phyloP scores from a whole-genome alignment of 2,888 invertebrate genomes.

The Cryptocheilus praepositus region DNA sequence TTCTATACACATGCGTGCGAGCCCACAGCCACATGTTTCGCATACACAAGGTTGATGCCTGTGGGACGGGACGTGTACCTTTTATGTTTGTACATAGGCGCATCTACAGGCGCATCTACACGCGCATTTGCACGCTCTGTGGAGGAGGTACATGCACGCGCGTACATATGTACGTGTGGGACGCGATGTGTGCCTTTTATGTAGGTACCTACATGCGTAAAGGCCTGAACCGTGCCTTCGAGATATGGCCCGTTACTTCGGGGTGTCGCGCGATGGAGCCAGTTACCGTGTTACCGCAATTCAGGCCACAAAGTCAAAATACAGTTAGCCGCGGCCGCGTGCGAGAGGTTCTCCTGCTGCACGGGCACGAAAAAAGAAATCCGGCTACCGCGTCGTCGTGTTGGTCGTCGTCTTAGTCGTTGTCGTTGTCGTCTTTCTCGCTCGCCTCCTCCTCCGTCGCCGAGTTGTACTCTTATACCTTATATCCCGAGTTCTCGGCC shows the following conservation, averaged over 20 bases:
- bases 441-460: constrained; percentile 6
- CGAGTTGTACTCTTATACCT: background rate
- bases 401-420: constrained; percentile 6
- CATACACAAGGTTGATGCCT: no score
- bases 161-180: constrained; percentile 30
- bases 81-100: no score
- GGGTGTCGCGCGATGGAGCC: constrained; percentile 73
- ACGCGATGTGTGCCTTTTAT: constrained; percentile 55
- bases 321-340: constrained; percentile 72
- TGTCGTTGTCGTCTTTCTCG: background rate
- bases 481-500: background rate
- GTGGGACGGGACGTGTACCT: no score
- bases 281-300: constrained; percentile 75
- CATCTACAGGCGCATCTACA: no score
- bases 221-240: constrained; percentile 59
- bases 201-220: constrained; percentile 60
- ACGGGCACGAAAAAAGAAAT: constrained; percentile 55
- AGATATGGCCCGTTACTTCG: constrained; percentile 70
- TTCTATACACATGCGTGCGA: no score
- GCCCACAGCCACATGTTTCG: no score
- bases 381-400: constrained; percentile 45
- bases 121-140: background rate
- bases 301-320: constrained; percentile 76
- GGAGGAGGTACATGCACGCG: background rate
- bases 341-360: constrained; percentile 34